Base-by-base conservation (phyloP, 2,113 vertebrate genomes). In the Rhipidura dahli region DNA sequence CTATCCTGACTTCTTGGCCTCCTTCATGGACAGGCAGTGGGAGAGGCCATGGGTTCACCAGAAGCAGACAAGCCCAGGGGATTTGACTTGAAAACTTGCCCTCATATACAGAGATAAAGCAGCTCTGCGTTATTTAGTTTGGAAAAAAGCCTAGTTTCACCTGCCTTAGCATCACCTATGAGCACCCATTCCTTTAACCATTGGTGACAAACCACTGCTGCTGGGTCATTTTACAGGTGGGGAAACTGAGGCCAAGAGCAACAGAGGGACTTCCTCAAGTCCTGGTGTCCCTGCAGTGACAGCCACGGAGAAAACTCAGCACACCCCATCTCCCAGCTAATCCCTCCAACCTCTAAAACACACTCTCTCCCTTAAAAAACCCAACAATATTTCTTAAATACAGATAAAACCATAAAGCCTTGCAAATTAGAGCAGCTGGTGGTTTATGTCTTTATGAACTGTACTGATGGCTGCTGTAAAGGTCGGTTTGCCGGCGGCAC, bases 401-500 rank as follows among this genome's bases (percentile, higher is more conserved):
- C 60, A 87, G 80, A 89, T 82, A 78, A 93, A 96, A 78, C 85
- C 45, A 87, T 91, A 94, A 95, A 95, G 89, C 66, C 88, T 83
- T 89, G 92, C 81, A 96, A 88, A 75, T 81, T 11, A 13, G 57
- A 96, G 94, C 96, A 97, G 95, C 95, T 96, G 87, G 73, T 94
- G 94, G 33, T 95, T 96, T 95, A 87, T 63, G 78, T 65, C 87
- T 97, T 94, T 94, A 93, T 95, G 93, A 94, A 90, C 94, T 85
- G 45, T 20, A 30, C 94, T 71, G 85, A 83, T 72, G 92, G 65
- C 82, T 89, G 83, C 40, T 72, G 42, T 86, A 94, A 97, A 90
- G 94, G 96, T 89, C 15, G 56, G 30, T 71, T 91, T 80, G 89
- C 93, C 75, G 33, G 88, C 44, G 13, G 93, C 91, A 54, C 72